Conservation (phyloP, 2,888 invertebrate genomes). For the Deilephila porcellus region DNA sequence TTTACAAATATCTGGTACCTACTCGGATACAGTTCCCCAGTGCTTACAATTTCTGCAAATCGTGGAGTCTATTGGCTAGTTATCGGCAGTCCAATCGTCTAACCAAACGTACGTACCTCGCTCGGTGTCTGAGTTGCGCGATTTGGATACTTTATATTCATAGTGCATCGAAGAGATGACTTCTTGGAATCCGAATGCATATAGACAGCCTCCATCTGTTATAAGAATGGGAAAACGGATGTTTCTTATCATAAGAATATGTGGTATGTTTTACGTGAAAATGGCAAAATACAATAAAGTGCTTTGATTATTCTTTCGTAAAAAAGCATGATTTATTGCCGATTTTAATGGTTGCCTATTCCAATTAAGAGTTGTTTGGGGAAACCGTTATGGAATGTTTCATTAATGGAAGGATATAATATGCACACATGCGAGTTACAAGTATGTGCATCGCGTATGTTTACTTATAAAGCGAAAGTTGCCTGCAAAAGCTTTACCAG, state of each 20-base stretch:
- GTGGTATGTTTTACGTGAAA: no score
- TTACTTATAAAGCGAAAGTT: no score
- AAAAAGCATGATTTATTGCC: no score
- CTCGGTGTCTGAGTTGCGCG: background rate
- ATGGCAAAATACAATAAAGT: no score
- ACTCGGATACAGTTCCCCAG: background rate
- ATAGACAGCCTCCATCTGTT: constrained; percentile 31
- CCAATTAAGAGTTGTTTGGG: no score
- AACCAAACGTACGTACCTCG: background rate
- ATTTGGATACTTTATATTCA: constrained; percentile 57
- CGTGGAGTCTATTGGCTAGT: constrained; percentile 35
- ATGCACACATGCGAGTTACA: no score
- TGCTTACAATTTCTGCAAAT: constrained; percentile 27
- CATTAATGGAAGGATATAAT: no score
- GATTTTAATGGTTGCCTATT: no score
- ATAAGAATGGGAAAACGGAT: constrained; percentile 36
- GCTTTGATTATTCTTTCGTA: no score
- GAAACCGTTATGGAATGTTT: no score
- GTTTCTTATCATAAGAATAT: background rate
- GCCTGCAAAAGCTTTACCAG: no score
- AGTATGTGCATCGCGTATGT: no score
- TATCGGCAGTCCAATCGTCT: constrained; percentile 52
- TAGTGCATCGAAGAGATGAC: constrained; percentile 53
- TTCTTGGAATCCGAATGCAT: constrained; percentile 37
- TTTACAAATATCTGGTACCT: constrained; percentile 43